These are phyloP conservation scores for Saccopteryx leptura DNA, from an alignment of 2,113 vertebrate species.

Conservation along the genomic window DNA sequence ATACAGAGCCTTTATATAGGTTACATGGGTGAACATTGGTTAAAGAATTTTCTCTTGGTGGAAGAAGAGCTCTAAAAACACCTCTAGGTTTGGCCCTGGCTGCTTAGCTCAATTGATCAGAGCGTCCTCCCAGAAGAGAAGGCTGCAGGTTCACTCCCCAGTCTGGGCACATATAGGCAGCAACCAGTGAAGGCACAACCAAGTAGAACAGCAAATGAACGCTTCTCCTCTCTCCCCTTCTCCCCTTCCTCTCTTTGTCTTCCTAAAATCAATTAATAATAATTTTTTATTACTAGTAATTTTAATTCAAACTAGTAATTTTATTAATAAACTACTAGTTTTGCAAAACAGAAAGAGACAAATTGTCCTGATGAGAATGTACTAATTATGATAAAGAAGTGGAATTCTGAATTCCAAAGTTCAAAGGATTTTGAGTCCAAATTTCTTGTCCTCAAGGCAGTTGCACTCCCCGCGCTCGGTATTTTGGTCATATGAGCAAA, in stretches of 20 bases:
- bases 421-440: background rate
- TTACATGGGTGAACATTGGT: background rate
- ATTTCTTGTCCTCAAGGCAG: background rate
- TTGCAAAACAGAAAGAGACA: slow-evolving; percentile 10
- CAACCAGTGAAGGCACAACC: no score
- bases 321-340: background rate
- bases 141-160: no score
- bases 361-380: background rate
- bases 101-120: no score
- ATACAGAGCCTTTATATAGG: background rate
- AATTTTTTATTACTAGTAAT: no score
- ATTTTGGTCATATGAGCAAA: background rate
- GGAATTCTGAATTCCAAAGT: slow-evolving; percentile 4
- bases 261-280: no score
- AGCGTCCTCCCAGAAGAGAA: no score
- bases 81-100: background rate
- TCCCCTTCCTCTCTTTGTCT: background rate
- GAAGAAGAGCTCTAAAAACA: background rate
- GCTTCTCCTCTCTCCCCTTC: background rate
- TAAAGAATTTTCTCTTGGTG: background rate
- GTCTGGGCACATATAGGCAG: no score
- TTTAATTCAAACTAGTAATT: no score
- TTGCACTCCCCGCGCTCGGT: background rate
- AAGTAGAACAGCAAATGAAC: background rate
- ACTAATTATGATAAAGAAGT: background rate